Conservation (phyloP, 2,888 invertebrate species). For the Heteromyza rotundicornis region DNA sequence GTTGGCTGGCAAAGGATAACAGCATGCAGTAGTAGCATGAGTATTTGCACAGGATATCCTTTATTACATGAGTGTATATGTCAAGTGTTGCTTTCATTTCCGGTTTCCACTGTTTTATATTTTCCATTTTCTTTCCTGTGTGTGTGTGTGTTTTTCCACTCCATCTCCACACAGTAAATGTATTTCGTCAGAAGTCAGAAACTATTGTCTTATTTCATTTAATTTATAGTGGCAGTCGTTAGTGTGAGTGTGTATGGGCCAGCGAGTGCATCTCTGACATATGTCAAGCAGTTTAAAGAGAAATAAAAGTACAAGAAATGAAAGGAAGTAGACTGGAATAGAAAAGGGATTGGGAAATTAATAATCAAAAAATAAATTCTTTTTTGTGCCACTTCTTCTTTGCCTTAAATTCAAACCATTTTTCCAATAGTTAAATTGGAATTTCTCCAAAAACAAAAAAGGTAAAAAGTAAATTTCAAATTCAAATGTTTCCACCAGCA, state of each 20-base stretch:
- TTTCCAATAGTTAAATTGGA: too few relatives aligned
- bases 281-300: too few relatives aligned
- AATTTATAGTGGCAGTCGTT: background rate
- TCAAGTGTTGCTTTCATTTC: constrained; percentile 12
- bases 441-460: too few relatives aligned
- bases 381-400: too few relatives aligned
- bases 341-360: too few relatives aligned
- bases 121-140: background rate
- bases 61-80: constrained; percentile 7
- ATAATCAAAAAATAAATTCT: too few relatives aligned
- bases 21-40: background rate
- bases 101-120: constrained; percentile 3
- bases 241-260: background rate
- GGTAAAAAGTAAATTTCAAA: too few relatives aligned
- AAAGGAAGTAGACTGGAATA: too few relatives aligned
- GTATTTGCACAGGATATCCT: constrained; percentile 15
- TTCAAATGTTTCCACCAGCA: too few relatives aligned
- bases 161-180: background rate
- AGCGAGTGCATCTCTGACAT: too few relatives aligned
- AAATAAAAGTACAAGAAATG: too few relatives aligned
- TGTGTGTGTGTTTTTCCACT: background rate
- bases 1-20: constrained; percentile 7
- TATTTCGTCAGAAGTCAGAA: background rate
- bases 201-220: background rate
- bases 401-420: too few relatives aligned